Evolutionary conservation across 2,888 invertebrate species (phyloP).

Genomic region (Adineta ricciae): DNA sequence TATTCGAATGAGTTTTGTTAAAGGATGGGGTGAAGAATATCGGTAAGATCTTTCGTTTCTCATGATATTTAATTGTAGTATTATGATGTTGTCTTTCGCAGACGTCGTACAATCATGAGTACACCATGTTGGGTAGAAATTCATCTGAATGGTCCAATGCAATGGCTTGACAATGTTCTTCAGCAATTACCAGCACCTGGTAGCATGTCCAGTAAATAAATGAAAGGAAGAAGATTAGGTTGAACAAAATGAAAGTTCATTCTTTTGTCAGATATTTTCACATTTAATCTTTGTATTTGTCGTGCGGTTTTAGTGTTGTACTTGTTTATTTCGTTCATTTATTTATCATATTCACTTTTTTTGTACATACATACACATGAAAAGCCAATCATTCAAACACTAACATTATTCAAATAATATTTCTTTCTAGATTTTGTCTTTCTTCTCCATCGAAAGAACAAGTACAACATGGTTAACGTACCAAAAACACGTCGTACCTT

Average conservation of each 20-base stretch:
- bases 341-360: background rate
- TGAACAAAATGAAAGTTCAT: background rate
- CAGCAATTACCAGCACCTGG: constrained; percentile 31
- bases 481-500: constrained; percentile 95
- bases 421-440: background rate
- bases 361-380: background rate
- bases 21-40: constrained; percentile 46
- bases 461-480: constrained; percentile 71
- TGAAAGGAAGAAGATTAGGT: too few species aligned
- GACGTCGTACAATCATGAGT: constrained; percentile 88
- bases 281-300: background rate
- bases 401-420: constrained; percentile 7
- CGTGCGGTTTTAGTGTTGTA: background rate
- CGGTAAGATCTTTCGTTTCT: background rate
- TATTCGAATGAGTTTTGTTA: constrained; percentile 96
- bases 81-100: background rate
- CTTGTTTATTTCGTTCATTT: background rate
- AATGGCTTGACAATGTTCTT: constrained; percentile 70
- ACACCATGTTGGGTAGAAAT: constrained; percentile 99
- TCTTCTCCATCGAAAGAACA: background rate
- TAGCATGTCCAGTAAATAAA: constrained; percentile 26
- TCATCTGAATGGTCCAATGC: constrained; percentile 88
- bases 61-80: background rate
- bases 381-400: background rate
- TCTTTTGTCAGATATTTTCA: background rate